Conservation (phyloP, 2,113 vertebrate species). For the Sceloporus undulatus region DNA sequence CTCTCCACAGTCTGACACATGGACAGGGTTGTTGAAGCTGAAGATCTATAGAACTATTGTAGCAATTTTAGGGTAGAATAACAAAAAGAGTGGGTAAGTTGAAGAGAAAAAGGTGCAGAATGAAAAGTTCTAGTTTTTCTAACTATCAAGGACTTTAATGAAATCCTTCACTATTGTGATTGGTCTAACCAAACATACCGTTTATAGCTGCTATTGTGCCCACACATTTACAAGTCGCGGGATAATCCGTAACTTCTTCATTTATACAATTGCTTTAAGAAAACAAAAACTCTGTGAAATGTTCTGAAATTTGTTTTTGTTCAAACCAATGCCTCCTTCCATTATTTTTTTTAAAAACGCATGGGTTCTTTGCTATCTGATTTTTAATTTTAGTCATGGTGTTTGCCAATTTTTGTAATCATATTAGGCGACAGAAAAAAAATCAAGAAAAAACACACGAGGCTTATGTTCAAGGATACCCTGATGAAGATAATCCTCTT, state of each 20-base stretch:
- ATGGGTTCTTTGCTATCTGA: no score
- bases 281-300: neutral
- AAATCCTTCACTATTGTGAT: conserved; percentile 14
- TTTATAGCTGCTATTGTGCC: conserved; percentile 18
- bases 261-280: conserved; percentile 10
- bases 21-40: conserved; percentile 42
- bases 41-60: conserved; percentile 50
- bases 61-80: conserved; percentile 37
- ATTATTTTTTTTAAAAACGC: neutral
- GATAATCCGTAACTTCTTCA: neutral
- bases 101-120: conserved; percentile 8
- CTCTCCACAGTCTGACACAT: conserved; percentile 37
- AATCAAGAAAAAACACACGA: no score
- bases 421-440: no score
- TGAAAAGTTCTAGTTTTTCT: conserved; percentile 12
- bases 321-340: conserved; percentile 9
- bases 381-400: no score
- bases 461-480: no score
- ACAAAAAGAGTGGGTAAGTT: conserved; percentile 13
- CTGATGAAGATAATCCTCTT: no score
- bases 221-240: conserved; percentile 4
- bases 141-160: neutral
- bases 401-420: no score
- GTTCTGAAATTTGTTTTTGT: conserved; percentile 19
- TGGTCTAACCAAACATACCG: conserved; percentile 17